Evolutionary conservation across 2,888 invertebrate species (phyloP).

Genomic region (Meandrusa payeni): DNA sequence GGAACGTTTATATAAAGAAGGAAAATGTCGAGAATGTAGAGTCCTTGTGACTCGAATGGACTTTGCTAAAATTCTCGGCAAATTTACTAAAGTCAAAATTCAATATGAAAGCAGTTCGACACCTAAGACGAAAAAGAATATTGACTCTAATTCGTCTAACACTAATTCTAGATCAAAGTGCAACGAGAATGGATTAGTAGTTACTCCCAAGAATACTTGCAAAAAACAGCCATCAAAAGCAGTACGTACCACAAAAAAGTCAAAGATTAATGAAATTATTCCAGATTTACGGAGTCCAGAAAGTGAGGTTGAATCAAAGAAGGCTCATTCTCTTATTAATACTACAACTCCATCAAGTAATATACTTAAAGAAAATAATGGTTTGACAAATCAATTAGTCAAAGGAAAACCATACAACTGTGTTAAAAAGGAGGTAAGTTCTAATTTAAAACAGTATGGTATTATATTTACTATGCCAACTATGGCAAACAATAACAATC

Average conservation of each 20-base stretch:
- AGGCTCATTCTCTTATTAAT: conserved; percentile 31
- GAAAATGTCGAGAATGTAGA: conserved; percentile 69
- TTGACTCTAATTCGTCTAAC: conserved; percentile 37
- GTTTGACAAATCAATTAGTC: conserved; percentile 33
- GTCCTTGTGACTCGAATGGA: conserved; percentile 73
- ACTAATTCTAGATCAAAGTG: conserved; percentile 56
- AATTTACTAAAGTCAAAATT: conserved; percentile 75
- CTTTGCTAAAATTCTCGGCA: conserved; percentile 73
- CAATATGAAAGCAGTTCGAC: conserved; percentile 64
- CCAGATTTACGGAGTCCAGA: conserved; percentile 22
- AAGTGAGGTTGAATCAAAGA: conserved; percentile 11
- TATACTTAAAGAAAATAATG: conserved; percentile 59
- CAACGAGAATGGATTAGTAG: conserved; percentile 74
- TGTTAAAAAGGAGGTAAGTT: conserved; percentile 33
- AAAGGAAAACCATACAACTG: conserved; percentile 45
- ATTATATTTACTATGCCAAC: conserved; percentile 59
- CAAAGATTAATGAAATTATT: conserved; percentile 33
- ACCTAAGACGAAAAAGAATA: conserved; percentile 47
- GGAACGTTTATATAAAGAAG: conserved; percentile 63
- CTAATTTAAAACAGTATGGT: conserved; percentile 56
- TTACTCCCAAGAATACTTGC: conserved; percentile 54
- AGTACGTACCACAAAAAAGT: conserved; percentile 40
- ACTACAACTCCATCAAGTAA: conserved; percentile 44
- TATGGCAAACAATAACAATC: conserved; percentile 34
- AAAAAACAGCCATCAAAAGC: conserved; percentile 56